Evolutionary conservation across 2,113 vertebrate species (phyloP), one percentile per base, ranked within the genome.

Genomic region (Stigmatopora argus): DNA sequence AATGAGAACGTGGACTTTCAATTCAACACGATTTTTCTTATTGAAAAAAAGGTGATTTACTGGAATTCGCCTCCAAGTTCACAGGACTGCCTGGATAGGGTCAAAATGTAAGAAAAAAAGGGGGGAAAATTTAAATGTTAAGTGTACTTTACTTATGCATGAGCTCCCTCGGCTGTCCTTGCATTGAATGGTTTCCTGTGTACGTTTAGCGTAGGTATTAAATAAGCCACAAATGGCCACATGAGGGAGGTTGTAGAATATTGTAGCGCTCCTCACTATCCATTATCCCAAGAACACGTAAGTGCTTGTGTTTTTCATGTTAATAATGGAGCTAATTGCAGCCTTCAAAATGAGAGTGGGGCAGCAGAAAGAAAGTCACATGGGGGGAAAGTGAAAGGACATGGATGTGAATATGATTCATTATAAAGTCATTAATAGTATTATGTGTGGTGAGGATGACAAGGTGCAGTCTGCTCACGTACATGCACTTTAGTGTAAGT

Each of bases 371-470:
- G 47, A 63, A 69, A 70, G 71, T 19, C 45, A 2, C 2, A 18
- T 13, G 26, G 38, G 46, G 21, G 48, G 46, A 17, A 60, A 66
- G 69, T 56, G 56, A 67, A 73, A 71, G 70, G 69, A 66, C 66
- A 47, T 23, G 12, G 58, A 69, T 44, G 19, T 26, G 48, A n/a
- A 73, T 76, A 68, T 64, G 65, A 65, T 55, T 76, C 67, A 78
- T 75, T 73, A 65, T 45, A 21, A 68, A 64, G 53, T n/a, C 57
- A 63, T 75, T 70, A 82, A 83, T 86, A 67, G 70, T 14, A 79
- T 82, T 73, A 75, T 45, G 58, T 41, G 59, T 23, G 19, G n/a
- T 19, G 3, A 23, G 2, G 51, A 38, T 17, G 38, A 1, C 14
- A 45, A 23, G n/a, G 19, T 26, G 19, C 6, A 58, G 64, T 66